Percentiles rank a stretch among this genome's conserved stretches.
Evolutionary conservation across 2,888 invertebrate species (phyloP).

Genomic region (Cactoblastis cactorum): DNA sequence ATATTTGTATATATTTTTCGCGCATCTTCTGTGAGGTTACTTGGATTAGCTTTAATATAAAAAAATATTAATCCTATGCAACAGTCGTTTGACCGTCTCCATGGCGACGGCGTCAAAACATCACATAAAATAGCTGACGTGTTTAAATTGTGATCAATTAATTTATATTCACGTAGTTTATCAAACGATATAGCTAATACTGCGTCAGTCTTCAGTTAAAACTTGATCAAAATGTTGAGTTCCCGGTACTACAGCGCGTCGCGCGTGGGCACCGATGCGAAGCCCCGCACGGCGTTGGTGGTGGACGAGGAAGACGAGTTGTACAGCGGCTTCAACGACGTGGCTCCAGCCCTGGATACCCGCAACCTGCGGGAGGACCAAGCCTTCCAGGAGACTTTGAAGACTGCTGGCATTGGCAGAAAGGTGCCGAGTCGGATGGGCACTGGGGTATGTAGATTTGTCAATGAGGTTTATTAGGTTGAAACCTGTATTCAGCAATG

Average conservation of each 20-base stretch:
- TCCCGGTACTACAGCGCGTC: slow-evolving; percentile 66
- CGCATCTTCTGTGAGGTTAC: too few species aligned
- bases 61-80: too few species aligned
- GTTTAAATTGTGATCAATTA: background rate
- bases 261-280: slow-evolving; percentile 55
- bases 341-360: slow-evolving; percentile 82
- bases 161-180: too few species aligned
- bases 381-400: slow-evolving; percentile 87
- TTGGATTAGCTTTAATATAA: too few species aligned
- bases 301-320: slow-evolving; percentile 81
- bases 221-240: slow-evolving; percentile 48
- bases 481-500: too few species aligned
- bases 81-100: slow-evolving; percentile 30
- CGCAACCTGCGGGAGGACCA: slow-evolving; percentile 85
- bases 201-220: too few species aligned
- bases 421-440: slow-evolving; percentile 80
- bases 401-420: slow-evolving; percentile 84
- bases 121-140: slow-evolving; percentile 12
- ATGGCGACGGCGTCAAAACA: slow-evolving; percentile 74
- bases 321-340: slow-evolving; percentile 84
- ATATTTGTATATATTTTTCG: too few species aligned
- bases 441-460: slow-evolving; percentile 53
- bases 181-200: too few species aligned
- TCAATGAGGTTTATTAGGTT: background rate
- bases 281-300: slow-evolving; percentile 60